Conservation (phyloP, 2,888 invertebrate species). For the Spisula subtruncata region DNA sequence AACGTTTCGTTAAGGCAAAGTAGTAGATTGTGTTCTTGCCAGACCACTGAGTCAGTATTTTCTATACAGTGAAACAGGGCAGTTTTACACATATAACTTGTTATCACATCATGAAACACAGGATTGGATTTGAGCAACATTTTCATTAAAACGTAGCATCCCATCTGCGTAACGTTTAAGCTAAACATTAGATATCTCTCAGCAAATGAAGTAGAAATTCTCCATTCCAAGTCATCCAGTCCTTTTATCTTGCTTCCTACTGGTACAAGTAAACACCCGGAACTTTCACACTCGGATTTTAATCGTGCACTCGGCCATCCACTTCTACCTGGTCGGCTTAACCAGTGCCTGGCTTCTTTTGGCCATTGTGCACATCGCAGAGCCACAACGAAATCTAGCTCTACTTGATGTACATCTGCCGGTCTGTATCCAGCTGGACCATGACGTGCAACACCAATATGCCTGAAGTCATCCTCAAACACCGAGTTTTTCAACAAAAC, state of each 20-base stretch:
- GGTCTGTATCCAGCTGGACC: neutral
- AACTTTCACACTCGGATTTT: neutral
- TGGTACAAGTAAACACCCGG: slow-evolving; percentile 23
- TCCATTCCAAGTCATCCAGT: slow-evolving; percentile 1
- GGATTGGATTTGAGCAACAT: neutral
- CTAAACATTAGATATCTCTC: slow-evolving; percentile 25
- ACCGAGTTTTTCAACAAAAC: slow-evolving; percentile 4
- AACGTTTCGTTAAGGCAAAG: neutral
- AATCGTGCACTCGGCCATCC: neutral
- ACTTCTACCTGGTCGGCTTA: neutral
- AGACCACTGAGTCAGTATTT: neutral
- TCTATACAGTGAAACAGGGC: slow-evolving; percentile 3
- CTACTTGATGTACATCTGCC: neutral
- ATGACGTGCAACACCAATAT: neutral
- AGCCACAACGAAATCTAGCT: neutral
- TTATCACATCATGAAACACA: neutral
- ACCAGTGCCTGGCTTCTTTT: neutral
- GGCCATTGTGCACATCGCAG: slow-evolving; percentile 4
- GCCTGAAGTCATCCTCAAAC: neutral
- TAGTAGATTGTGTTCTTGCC: neutral
- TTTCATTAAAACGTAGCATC: slow-evolving; percentile 8
- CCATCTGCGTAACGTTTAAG: neutral
- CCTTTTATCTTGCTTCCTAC: neutral
- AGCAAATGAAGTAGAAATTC: slow-evolving; percentile 30
- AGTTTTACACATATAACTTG: slow-evolving; percentile 12